Base-by-base conservation (phyloP, 2,888 invertebrate species). In the Podotricha telesiphe region DNA sequence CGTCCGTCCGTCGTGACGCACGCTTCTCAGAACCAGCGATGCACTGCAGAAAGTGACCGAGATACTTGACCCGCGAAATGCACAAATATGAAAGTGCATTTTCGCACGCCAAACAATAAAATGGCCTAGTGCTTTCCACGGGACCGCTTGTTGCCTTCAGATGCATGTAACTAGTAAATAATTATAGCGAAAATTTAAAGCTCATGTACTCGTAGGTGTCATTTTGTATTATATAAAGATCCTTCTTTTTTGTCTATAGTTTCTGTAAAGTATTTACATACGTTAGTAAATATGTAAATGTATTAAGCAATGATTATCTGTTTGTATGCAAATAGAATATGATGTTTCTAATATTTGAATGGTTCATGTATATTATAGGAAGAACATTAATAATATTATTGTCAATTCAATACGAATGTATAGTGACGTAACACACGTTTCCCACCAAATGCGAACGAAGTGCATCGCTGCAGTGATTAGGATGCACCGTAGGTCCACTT, bases 1-100 rank as follows among this genome's bases (percentile, higher is more conserved):
- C 86, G 90, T 88, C 86, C 89, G 88, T 86, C 85, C 86, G 86
- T 81, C 86, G 86, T 92, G 92, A 93, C 93, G 91, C 91, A 91
- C 84, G 81, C 76, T 92, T 92, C 92, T 83, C 76, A 81, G 92
- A 91, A 91, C 82, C 82, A 77, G 81, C 83, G 81, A 82, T 82
- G 84, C 83, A 83, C 81, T 80, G 80, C 85, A 82, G 83, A 83
- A 83, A 87, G 81, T 90, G 89, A 87, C 90, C 88, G 87, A 86
- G 82, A 88, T 87, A 86, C 82, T 81, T 87, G 87, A 90, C 89
- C 88, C 84, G 80, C 77, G 78, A 84, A 85, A 87, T 87, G 76
- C 75, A 77, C 75, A 75, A 72, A 73, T 69, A 71, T 69, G 67
- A 67, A 73, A 74, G 72, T 72, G 70, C 67, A 69, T 66, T 71